Base-by-base conservation (phyloP, 2,888 invertebrate genomes). In the Formica aserva region DNA sequence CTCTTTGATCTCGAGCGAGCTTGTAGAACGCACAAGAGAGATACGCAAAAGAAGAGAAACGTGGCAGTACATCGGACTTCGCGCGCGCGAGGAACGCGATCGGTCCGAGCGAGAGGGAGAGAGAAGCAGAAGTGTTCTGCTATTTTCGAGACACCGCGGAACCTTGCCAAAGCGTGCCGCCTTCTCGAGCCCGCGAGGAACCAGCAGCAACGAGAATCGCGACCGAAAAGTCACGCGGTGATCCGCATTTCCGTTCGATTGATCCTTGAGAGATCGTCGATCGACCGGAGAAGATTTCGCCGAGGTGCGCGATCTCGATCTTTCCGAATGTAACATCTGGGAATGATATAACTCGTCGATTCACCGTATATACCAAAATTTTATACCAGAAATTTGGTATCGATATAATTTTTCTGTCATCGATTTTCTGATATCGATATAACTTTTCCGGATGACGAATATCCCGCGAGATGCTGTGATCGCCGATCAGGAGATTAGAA, bases 71-170 rank as follows among this genome's bases (percentile, higher is more conserved):
- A 52, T 48, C 35, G 41, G 71, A 57, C 55, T 3, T 41, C 60
- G 60, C 29, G 26, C 26, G 52, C 38, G 32, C 15, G 18, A 80
- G 63, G 26, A 71, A 63, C 62, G 52, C 15, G 45, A 57, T 38
- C 57, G 57, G 74, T 75, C 80, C 74, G 35, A 57, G 41, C 15
- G 66, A n/a, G 60, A 74, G 67, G 26, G 67, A 76, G 69, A 32
- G 80, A 83, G 29, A 60, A 77, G 81, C 52, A 83, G 72, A 84
- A 78, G 86, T 77, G 74, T 69, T 83, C 74, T 90, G 90, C 89
- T 90, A 90, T 90, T 90, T 90, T 90, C 86, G 90, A 90, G 90
- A 84, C 86, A 77, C 82, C 84, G 89, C 84, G 90, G 86, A 88
- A 85, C 85, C 71, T 76, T 85, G 90, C 90, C 90, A 90, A 90